Conservation (phyloP, 2,888 invertebrate genomes). For the Cerastis leucographa region DNA sequence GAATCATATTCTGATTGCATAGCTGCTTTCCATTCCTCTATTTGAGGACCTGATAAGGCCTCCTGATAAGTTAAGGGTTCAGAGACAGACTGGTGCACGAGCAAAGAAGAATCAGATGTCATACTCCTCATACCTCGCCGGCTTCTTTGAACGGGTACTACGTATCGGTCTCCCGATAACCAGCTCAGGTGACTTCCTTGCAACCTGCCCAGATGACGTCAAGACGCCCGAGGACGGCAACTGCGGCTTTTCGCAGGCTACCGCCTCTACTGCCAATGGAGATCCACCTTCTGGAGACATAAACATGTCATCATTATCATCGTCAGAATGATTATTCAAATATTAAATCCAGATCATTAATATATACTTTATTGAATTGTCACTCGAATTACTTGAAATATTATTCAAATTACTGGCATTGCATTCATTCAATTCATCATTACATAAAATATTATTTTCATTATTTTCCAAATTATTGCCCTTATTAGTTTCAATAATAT, state of each 20-base stretch:
- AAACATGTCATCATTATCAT: no score
- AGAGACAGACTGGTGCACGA: neutral
- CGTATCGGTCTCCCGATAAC: neutral
- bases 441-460: no score
- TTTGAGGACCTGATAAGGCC: neutral
- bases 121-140: constrained; percentile 1
- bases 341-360: no score
- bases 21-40: neutral
- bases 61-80: neutral
- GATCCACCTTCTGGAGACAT: neutral
- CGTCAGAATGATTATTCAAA: no score
- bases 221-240: neutral
- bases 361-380: no score
- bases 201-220: neutral
- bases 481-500: neutral
- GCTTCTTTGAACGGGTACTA: neutral
- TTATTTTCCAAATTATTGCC: no score
- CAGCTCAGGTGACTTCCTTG: neutral
- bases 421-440: no score
- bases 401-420: no score
- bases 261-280: neutral
- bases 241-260: neutral
- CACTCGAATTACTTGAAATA: no score
- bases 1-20: neutral
- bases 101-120: neutral